Evolutionary conservation across 2,797 vertebrate species (phyloP).

Genomic region (Cryptoprocta ferox): DNA sequence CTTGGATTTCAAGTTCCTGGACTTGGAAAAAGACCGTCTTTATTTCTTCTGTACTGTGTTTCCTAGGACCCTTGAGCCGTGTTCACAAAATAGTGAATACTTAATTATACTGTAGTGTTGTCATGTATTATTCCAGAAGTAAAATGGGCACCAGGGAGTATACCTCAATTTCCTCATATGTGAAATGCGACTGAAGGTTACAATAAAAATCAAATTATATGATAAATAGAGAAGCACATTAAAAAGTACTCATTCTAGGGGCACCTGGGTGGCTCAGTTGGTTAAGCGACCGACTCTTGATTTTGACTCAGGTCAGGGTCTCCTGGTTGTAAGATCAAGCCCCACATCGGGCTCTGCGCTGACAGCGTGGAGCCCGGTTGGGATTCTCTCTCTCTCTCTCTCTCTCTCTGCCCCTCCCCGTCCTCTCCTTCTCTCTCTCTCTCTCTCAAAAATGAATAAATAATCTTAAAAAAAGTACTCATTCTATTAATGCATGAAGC

Average conservation of each 20-base stretch:
- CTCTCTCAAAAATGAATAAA: too few relatives aligned
- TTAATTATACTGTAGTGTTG: too few relatives aligned
- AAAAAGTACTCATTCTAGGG: background rate
- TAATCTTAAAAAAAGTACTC: background rate
- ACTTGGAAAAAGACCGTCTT: too few relatives aligned
- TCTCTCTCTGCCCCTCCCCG: too few relatives aligned
- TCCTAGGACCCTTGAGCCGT: background rate
- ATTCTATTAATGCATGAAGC: background rate
- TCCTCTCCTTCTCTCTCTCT: too few relatives aligned
- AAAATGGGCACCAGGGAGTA: background rate
- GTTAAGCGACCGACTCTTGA: too few relatives aligned
- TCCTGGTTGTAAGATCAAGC: too few relatives aligned
- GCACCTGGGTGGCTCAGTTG: too few relatives aligned
- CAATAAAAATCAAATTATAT: background rate
- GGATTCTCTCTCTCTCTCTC: too few relatives aligned
- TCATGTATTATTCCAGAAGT: background rate
- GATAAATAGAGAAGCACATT: background rate
- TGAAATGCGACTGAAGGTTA: background rate
- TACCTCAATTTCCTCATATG: background rate
- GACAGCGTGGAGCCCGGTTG: too few relatives aligned
- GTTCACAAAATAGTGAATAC: background rate
- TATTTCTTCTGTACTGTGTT: background rate
- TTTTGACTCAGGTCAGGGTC: too few relatives aligned
- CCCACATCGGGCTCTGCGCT: too few relatives aligned
- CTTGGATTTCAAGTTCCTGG: background rate